Base-by-base conservation (phyloP, 2,888 invertebrate species). In the Acleris holmiana region DNA sequence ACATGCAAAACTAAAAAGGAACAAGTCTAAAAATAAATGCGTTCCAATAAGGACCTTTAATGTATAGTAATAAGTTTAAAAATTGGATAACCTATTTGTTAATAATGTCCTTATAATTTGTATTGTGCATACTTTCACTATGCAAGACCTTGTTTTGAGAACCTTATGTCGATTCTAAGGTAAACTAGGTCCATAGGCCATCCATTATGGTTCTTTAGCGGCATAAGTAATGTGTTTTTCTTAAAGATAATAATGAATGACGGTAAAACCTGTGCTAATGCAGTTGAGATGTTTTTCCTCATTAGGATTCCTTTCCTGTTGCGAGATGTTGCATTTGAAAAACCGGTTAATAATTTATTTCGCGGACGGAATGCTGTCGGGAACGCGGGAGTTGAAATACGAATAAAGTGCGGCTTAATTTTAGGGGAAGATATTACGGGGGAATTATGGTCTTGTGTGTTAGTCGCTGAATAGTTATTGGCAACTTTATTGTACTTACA, bases 221-320 rank as follows among this genome's bases (percentile, higher is more conserved):
- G 4, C 35, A 35, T 35, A 35, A 13, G 13, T 35, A 10, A 35
- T 10, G 21, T 23, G 7, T 10, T 21, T 48, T 15, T 49, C 17
- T 1, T 17, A 51, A 35, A 13, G 18, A 13, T 18, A 13, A 6
- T 18, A 50, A 25, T 29, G 15, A 50, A 25, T 29, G 15, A 15
- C n/a, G 53, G 53, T 53, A 53, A 53, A 53, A 35, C 53, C 53
- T 18, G 5, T 44, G 55, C n/a, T 8, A n/a, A n/a, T 21, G 8
- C 8, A 8, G 29, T 29, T 5, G 2, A 29, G 29, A 29, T 13
- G 5, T 15, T 61, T 61, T 61, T 61, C 61, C 61, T 61, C 19
- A 25, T 49, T 19, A 18, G 2, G 35, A 18, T 47, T 48, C n/a
- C 40, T 61, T 54, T 55, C 49, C 55, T 55, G 23, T 8, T 61